Evolutionary conservation across 2,797 vertebrate species (phyloP), one percentile per base, ranked within the genome.

Genomic region (Spinus pinus): DNA sequence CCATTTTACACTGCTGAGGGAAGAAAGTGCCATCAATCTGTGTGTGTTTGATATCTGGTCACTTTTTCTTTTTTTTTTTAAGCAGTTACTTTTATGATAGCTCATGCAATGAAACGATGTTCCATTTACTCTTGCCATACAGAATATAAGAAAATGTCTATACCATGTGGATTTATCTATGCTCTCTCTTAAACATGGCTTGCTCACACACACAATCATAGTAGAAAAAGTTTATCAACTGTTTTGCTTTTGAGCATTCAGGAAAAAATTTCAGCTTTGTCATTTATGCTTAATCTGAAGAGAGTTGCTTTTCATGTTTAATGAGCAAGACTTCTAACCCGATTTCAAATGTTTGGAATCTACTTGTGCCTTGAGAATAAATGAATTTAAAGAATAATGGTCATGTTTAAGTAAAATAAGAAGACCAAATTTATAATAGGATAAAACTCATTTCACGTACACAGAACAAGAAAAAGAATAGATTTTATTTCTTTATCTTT

Each of bases 41-140:
- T 35, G 4, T 2, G 10, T 51, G 8, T 42, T 93, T 62, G 8
- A 35, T 42, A 47, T 0, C 1, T 62, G 11, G 6, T 25, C 1
- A 7, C 2, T 46, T 50, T 54, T 60, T 16, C 1, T n/a, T 37
- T 14, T 11, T 24, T 57, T 51, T 33, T 51, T 50, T 8, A 57
- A 85, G 2, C 4, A 39, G 8, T 35, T 41, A 7, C 54, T 58
- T 60, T 57, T 73, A 23, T 37, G 17, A 31, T 22, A 53, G 2
- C 5, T 67, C 25, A 46, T 39, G 10, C 61, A 60, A 61, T 51
- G 17, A 57, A 79, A n/a, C 5, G 50, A 28, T 49, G 5, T 64
- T 90, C 58, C 14, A 56, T 8, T 25, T 30, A 23, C 5, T 53
- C 14, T 67, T 47, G 5, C 9, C 8, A 30, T 49, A 14, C 1